Evolutionary conservation across 2,113 vertebrate genomes (phyloP).

Genomic region (Perca schrenkii): DNA sequence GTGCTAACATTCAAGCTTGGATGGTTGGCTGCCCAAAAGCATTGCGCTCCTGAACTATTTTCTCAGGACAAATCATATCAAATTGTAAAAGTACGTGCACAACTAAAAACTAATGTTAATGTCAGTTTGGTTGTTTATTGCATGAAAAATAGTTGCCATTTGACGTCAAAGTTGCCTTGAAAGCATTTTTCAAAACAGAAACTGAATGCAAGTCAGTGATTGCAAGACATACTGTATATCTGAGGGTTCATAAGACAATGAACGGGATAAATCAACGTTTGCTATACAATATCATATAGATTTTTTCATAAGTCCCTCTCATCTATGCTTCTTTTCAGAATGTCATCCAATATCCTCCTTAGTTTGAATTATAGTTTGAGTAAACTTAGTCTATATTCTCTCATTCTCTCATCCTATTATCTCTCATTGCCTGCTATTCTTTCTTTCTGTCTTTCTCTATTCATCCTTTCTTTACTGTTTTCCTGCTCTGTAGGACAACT

Average conservation of each 20-base stretch:
- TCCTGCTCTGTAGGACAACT: constrained; percentile 65
- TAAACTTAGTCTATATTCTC: no score
- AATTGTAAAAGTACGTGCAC: no score
- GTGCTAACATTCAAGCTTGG: neutral
- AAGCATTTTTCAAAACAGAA: neutral
- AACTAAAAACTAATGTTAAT: neutral
- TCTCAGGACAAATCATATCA: neutral
- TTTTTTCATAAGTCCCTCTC: neutral
- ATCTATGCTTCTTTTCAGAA: no score
- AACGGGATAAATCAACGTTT: neutral
- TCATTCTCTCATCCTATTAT: neutral
- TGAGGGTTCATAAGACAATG: neutral
- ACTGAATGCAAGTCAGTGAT: neutral
- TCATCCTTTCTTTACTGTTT: constrained; percentile 29
- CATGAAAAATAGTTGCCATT: neutral
- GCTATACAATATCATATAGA: neutral
- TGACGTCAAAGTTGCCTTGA: neutral
- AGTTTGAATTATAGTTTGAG: no score
- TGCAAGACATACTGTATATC: no score
- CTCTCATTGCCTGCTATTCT: constrained; percentile 5
- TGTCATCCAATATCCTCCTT: no score
- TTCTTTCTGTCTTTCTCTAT: constrained; percentile 31
- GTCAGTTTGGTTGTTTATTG: neutral
- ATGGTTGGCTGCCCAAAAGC: neutral
- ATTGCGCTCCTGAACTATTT: neutral